Conservation (phyloP, 2,113 vertebrate genomes). For the Engraulis encrasicolus region DNA sequence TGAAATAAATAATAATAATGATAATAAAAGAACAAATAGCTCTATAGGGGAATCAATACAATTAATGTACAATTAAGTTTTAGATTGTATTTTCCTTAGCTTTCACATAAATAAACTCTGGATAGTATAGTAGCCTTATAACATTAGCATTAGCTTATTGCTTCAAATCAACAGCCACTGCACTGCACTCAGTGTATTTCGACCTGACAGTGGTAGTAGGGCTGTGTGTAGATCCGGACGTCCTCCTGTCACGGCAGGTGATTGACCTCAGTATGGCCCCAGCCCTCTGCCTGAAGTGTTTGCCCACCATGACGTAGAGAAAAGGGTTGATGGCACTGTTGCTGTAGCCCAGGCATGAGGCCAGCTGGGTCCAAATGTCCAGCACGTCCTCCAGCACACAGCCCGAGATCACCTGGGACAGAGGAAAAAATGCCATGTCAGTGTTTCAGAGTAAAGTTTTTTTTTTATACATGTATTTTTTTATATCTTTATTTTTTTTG, state of each 20-base stretch:
- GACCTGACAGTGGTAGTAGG: conserved; percentile 49
- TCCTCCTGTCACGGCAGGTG: conserved; percentile 45
- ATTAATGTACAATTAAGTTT: no score
- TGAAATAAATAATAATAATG: no score
- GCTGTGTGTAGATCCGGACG: conserved; percentile 36
- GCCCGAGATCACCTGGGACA: conserved; percentile 54
- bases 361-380: conserved; percentile 74
- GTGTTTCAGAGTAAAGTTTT: no score
- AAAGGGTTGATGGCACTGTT: conserved; percentile 90
- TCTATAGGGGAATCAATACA: no score
- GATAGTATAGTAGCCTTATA: no score
- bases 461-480: no score
- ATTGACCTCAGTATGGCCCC: conserved; percentile 67
- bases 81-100: not conserved
- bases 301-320: conserved; percentile 87
- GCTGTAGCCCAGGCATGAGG: conserved; percentile 76
- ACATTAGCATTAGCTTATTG: not conserved
- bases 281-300: conserved; percentile 83
- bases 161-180: conserved; percentile 19
- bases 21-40: no score
- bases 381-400: conserved; percentile 55
- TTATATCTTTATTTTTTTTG: no score
- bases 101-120: no score
- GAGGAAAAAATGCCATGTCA: no score
- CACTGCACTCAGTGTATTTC: conserved; percentile 53